Conservation (phyloP, 1,140 invertebrate species). For the Dreissena rostriformis region DNA sequence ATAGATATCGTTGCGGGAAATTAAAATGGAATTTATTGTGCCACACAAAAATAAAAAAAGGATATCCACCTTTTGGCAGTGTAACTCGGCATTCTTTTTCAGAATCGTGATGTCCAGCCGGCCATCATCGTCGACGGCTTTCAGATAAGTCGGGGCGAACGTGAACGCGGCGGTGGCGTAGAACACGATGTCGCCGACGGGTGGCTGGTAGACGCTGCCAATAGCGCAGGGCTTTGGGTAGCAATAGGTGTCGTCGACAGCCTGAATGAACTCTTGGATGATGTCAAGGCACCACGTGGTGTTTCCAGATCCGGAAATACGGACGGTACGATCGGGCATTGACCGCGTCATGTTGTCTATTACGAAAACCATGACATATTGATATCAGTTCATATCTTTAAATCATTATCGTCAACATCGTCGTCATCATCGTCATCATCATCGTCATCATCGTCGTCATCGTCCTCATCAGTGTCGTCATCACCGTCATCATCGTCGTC, state of each 20-base stretch:
- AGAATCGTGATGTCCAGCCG: conserved; percentile 65
- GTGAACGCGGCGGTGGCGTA: conserved; percentile 73
- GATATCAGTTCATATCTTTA: too few relatives aligned
- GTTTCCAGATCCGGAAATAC: conserved; percentile 64
- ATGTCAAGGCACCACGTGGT: conserved; percentile 66
- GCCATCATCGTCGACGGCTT: conserved; percentile 60
- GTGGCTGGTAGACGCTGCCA: conserved; percentile 73
- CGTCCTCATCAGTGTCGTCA: too few relatives aligned
- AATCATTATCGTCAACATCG: too few relatives aligned
- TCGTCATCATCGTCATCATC: too few relatives aligned
- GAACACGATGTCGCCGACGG: conserved; percentile 67
- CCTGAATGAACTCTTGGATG: conserved; percentile 64
- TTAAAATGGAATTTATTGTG: too few relatives aligned
- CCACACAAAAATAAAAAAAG: too few relatives aligned
- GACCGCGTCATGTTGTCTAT: conserved; percentile 47
- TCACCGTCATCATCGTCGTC: too few relatives aligned
- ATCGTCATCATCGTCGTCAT: too few relatives aligned
- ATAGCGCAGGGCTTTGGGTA: conserved; percentile 77
- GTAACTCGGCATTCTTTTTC: conserved; percentile 54
- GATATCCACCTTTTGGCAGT: conserved; percentile 72
- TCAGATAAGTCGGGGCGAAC: conserved; percentile 64
- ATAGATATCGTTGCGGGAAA: too few relatives aligned
- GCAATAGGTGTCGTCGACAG: conserved; percentile 62
- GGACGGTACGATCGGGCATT: conserved; percentile 14
- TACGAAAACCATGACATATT: too few relatives aligned